Evolutionary conservation across 64 coral and sea anemone genomes (phyloP), one percentile per base, ranked within the genome.

Genomic region (Montipora cactus): DNA sequence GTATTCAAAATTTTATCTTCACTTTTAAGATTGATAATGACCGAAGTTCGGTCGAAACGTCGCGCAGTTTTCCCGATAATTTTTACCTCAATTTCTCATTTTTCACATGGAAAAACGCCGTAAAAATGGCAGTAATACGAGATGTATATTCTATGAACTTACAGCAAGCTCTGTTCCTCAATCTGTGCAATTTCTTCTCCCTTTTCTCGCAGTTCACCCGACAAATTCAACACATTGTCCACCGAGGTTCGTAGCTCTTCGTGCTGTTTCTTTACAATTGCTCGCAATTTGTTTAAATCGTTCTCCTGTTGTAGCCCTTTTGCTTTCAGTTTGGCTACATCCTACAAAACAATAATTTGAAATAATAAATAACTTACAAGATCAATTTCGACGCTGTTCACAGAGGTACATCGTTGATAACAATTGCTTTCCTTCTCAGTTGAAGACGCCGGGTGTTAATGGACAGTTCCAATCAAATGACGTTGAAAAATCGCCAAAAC

Each of bases 211-310:
- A 93, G 75, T 47, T 93, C 91, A 12, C 90, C 90, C 18, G 90
- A 92, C 51, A 92, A 67, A 37, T 92, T 92, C 4, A 92, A 72
- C 69, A 92, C 80, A 77, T 92, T 83, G 67, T 75, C 73, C 15
- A 55, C 85, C 8, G 92, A 93, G 20, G 79, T 71, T 13, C 74
- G 76, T 44, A 93, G 75, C 37, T 93, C 92, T 16, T 88, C 84
- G 9, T 88, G 61, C 9, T 88, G 55, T 61, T 23, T 16, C 7
- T 88, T 85, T 6, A 88, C 21, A 28, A 78, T 61, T 15, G 59
- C 49, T 46, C 75, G 59, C 23, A 93, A 14, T 44, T 79, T 87
- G 59, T 88, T 87, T 8, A 88, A 55, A 23, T 93, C 84, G n/a
- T 77, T 68, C 23, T 47, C 84, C 28, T 74, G 80, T n/a, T 87